Evolutionary conservation across 2,797 vertebrate species (phyloP), one percentile per base, ranked within the genome.

Genomic region (Ctenopoma multispine): DNA sequence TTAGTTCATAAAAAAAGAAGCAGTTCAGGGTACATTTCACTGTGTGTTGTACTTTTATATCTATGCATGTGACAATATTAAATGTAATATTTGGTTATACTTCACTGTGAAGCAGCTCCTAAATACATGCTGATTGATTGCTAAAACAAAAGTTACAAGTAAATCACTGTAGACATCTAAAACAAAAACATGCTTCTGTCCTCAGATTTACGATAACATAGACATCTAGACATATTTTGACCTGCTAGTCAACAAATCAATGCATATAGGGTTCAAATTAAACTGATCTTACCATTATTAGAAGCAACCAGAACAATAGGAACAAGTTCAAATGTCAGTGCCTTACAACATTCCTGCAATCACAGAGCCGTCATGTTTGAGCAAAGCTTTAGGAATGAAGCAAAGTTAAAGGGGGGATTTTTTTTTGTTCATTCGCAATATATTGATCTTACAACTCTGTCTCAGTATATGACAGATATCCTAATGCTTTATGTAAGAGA

Each of bases 361-460:
- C 51, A 63, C 40, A 77, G 48, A 71, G 40, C 21, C 1, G 1
- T 77, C 51, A 56, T 34, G 14, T 72, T 31, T 51, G 63, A 46
- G 24, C 23, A 73, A 68, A 68, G n/a, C 48, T 44, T 69, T 44
- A 55, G n/a, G 8, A 65, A 41, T 56, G 17, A 48, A 60, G 14
- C n/a, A 13, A 60, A 69, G 46, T 63, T 29, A 63, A 61, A 70
- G 41, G 31, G 34, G 24, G 49, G 9, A 17, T 8, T 36, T 21
- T 21, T 51, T 18, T 43, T 17, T 56, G 4, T 75, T 74, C 51
- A 51, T 61, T 55, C 64, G 53, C 51, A 60, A 62, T 27, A 29
- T 57, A 80, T 64, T 82, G 64, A 65, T 81, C 59, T 80, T 58
- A 10, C 20, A 21, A 54, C 72, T 75, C 51, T 71, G 61, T 67